phyloP scores from a whole-genome alignment of 2,888 invertebrate species.

The Dasysyrphus albostriatus region DNA sequence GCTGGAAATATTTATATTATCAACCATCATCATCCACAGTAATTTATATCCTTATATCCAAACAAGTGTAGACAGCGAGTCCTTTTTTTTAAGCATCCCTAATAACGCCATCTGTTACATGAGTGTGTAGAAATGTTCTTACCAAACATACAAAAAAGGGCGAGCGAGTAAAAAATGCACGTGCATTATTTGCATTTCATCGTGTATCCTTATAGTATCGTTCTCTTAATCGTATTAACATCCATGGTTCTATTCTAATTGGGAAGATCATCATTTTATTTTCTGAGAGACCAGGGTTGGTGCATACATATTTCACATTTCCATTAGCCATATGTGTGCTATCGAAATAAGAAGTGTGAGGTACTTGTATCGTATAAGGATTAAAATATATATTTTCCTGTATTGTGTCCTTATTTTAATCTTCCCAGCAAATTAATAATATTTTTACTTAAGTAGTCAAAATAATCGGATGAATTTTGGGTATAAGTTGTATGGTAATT shows the following conservation, averaged over 20 bases:
- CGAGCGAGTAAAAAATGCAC: constrained; percentile 68
- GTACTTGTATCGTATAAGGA: constrained; percentile 53
- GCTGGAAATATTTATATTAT: constrained; percentile 50
- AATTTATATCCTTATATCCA: not conserved
- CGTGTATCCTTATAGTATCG: constrained; percentile 29
- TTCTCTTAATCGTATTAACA: constrained; percentile 69
- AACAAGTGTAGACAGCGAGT: constrained; percentile 40
- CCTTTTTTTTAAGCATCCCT: constrained; percentile 37
- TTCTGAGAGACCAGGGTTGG: not conserved
- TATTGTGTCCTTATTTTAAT: constrained; percentile 35
- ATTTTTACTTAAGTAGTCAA: constrained; percentile 58
- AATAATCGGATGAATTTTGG: constrained; percentile 62
- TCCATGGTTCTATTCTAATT: constrained; percentile 53
- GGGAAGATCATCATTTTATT: constrained; percentile 43
- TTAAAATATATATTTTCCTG: constrained; percentile 45
- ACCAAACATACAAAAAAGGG: not conserved
- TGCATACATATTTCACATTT: constrained; percentile 37
- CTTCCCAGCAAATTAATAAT: constrained; percentile 56
- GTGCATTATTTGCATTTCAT: constrained; percentile 73
- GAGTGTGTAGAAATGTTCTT: constrained; percentile 47
- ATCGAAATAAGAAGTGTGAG: constrained; percentile 47
- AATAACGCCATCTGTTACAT: constrained; percentile 62
- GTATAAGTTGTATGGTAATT: constrained; percentile 62
- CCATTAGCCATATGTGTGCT: constrained; percentile 68
- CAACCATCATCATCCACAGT: constrained; percentile 11